phyloP scores from a whole-genome alignment of 2,113 vertebrate genomes.

The Myxocyprinus asiaticus region DNA sequence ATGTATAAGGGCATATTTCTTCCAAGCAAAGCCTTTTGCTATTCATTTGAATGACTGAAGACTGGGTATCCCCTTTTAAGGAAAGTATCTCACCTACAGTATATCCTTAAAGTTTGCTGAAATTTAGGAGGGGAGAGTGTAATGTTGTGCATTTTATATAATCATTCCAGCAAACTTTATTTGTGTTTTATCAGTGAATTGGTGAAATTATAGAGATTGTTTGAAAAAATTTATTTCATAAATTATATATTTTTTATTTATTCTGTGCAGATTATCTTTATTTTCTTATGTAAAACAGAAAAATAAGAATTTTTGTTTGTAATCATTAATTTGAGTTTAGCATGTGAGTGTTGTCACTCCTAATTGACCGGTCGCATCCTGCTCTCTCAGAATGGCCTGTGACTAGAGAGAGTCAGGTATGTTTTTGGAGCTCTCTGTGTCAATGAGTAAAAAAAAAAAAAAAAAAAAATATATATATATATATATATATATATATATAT shows the following conservation, averaged over 20 bases:
- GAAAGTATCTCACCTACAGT: neutral
- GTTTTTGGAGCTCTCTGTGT: too few relatives aligned
- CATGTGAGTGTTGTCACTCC: too few relatives aligned
- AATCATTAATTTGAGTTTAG: too few relatives aligned
- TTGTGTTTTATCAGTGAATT: neutral
- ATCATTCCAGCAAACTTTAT: neutral
- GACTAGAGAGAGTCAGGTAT: too few relatives aligned
- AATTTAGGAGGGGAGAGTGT: conserved; percentile 23
- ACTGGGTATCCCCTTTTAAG: neutral
- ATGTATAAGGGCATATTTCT: neutral
- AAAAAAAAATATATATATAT: too few relatives aligned
- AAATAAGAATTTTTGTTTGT: too few relatives aligned
- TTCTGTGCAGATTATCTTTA: too few relatives aligned
- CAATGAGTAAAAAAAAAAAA: too few relatives aligned
- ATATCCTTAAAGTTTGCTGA: conserved; percentile 9
- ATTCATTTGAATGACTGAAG: conserved; percentile 2
- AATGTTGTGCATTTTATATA: neutral
- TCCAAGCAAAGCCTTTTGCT: neutral
- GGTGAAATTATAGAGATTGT: neutral
- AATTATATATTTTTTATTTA: too few relatives aligned
- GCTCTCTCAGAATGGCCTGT: neutral
- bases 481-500: too few relatives aligned
- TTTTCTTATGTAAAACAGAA: too few relatives aligned
- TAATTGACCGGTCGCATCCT: neutral
- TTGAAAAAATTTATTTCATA: too few relatives aligned